These are phyloP conservation scores for Ennomos erosarius DNA, from an alignment of 2,888 invertebrate species.

Conservation along the genomic window DNA sequence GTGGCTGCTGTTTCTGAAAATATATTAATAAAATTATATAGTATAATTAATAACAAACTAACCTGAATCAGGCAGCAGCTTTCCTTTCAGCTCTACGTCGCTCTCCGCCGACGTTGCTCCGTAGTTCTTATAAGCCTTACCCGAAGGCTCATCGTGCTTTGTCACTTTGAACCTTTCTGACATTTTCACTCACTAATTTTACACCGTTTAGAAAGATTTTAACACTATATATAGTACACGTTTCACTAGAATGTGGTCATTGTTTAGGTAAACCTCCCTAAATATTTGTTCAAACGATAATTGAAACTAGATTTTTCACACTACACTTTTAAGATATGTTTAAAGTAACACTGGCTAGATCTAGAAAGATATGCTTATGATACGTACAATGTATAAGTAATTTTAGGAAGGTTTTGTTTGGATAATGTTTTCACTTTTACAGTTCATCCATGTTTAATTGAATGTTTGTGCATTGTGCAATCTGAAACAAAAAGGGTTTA, in stretches of 20 bases:
- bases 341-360: conserved; percentile 8
- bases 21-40: no score
- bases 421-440: neutral
- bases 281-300: no score
- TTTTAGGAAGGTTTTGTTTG: neutral
- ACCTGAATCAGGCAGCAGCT: conserved; percentile 77
- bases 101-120: conserved; percentile 84
- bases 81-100: conserved; percentile 76
- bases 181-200: conserved; percentile 67
- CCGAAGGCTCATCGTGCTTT: conserved; percentile 83
- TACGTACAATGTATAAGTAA: conserved; percentile 15
- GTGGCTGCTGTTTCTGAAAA: no score
- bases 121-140: conserved; percentile 83
- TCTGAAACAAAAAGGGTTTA: conserved; percentile 15
- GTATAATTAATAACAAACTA: conserved; percentile 36
- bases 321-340: neutral
- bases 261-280: no score
- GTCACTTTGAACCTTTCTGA: conserved; percentile 87
- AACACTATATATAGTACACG: conserved; percentile 1
- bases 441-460: conserved; percentile 15
- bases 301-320: no score
- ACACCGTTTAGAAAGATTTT: neutral
- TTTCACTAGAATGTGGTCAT: no score
- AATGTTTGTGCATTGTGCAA: conserved; percentile 15
- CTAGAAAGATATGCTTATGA: conserved; percentile 14